Conservation (phyloP, 2,888 invertebrate species). For the Tineola bisselliella region DNA sequence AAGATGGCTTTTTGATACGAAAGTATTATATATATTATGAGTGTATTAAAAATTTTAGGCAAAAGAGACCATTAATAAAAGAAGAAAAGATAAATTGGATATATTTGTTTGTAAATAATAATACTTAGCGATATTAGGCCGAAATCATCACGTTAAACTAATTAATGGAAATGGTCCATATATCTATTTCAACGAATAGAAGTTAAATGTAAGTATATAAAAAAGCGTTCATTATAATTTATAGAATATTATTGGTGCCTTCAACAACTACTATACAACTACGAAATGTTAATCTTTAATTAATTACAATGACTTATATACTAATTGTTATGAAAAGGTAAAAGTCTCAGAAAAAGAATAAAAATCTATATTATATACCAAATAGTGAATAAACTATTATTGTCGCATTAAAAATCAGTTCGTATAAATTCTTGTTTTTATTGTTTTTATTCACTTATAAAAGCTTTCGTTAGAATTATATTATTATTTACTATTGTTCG, state of each 20-base stretch:
- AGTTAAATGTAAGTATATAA: neutral
- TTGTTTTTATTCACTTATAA: too few species aligned
- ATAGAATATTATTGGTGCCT: constrained; percentile 30
- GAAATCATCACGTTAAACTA: neutral
- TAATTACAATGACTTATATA: neutral
- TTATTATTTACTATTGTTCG: too few species aligned
- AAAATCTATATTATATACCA: neutral
- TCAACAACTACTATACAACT: constrained; percentile 58
- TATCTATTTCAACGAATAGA: neutral
- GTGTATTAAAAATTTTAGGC: too few species aligned
- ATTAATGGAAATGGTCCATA: neutral
- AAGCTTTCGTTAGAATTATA: too few species aligned
- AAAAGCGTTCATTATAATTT: neutral
- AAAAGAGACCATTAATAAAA: too few species aligned
- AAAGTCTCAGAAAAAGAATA: neutral
- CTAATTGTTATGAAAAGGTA: neutral
- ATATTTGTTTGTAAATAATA: too few species aligned
- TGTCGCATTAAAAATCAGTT: constrained; percentile 1
- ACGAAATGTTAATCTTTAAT: constrained; percentile 46
- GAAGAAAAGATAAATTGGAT: too few species aligned
- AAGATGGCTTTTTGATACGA: too few species aligned
- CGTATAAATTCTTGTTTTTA: neutral
- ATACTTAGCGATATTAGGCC: neutral
- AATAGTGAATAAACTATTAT: neutral
- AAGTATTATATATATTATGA: too few species aligned